Evolutionary conservation across 1,140 invertebrate species (phyloP).

Genomic region (Centruroides vittatus): DNA sequence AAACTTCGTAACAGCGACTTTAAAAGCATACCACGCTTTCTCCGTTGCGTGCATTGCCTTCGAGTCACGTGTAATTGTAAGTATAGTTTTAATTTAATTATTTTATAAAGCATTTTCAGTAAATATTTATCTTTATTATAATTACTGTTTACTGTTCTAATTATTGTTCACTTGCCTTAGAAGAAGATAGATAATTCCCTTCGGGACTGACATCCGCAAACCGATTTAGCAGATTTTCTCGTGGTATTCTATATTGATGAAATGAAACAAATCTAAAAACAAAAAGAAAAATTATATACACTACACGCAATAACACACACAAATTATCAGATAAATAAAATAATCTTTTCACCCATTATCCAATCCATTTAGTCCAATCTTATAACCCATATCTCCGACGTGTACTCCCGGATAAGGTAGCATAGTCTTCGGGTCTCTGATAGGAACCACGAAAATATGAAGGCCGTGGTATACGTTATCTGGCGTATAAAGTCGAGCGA

Average conservation of each 20-base stretch:
- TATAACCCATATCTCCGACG: conserved; percentile 75
- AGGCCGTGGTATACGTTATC: conserved; percentile 70
- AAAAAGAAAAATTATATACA: too few relatives aligned
- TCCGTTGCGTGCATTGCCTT: too few relatives aligned
- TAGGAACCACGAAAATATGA: conserved; percentile 68
- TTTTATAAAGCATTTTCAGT: too few relatives aligned
- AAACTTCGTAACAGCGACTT: too few relatives aligned
- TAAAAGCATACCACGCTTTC: too few relatives aligned
- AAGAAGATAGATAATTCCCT: conserved; percentile 57
- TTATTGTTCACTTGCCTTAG: too few relatives aligned
- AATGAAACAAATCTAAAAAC: conserved; percentile 57
- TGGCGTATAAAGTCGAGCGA: conserved; percentile 68
- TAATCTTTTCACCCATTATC: conserved; percentile 56
- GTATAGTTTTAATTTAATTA: too few relatives aligned
- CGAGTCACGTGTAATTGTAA: too few relatives aligned
- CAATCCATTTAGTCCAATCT: conserved; percentile 69
- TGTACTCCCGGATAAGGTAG: conserved; percentile 54
- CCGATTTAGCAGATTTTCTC: conserved; percentile 65
- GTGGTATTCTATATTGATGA: conserved; percentile 65
- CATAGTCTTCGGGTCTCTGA: conserved; percentile 58
- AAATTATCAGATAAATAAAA: too few relatives aligned
- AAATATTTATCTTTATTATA: too few relatives aligned
- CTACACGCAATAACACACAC: too few relatives aligned
- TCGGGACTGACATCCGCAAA: conserved; percentile 70
- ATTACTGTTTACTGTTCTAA: too few relatives aligned